phyloP scores from a whole-genome alignment of 2,888 invertebrate species.

The Drosophila greeni region DNA sequence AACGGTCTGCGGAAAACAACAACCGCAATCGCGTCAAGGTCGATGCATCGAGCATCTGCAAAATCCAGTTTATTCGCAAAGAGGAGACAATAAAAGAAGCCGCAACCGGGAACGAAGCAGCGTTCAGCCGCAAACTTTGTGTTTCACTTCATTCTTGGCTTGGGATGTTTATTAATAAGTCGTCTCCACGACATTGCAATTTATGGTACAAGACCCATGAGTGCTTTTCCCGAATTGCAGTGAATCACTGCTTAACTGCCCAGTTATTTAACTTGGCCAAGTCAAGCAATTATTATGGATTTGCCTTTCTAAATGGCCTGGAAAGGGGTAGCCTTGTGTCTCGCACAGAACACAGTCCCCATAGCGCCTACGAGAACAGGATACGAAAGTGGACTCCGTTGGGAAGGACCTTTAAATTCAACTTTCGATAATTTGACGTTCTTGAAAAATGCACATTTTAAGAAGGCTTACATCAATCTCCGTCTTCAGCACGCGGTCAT shows the following conservation, averaged over 20 bases:
- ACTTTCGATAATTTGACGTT: background rate
- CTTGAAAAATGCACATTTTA: background rate
- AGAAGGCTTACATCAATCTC: constrained; percentile 1
- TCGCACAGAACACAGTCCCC: background rate
- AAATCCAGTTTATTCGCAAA: constrained; percentile 56
- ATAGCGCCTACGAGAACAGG: constrained; percentile 3
- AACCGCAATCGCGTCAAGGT: constrained; percentile 46
- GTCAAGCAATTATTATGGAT: constrained; percentile 42
- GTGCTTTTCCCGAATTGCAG: constrained; percentile 6
- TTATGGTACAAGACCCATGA: background rate
- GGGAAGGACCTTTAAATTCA: background rate
- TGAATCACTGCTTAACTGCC: constrained; percentile 38
- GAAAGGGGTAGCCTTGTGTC: constrained; percentile 46
- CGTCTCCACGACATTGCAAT: background rate
- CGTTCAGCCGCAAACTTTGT: constrained; percentile 1
- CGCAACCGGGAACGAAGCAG: background rate
- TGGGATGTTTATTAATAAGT: constrained; percentile 8
- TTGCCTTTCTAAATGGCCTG: constrained; percentile 59
- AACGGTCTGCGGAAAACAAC: constrained; percentile 23
- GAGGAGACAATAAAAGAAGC: constrained; percentile 38
- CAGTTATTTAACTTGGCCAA: constrained; percentile 18
- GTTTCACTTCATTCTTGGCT: constrained; percentile 16
- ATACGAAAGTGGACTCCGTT: no score
- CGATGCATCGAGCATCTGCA: constrained; percentile 46
- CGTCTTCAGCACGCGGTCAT: background rate